Conservation (phyloP, 1,140 invertebrate species). For the Oscheius sp. region DNA sequence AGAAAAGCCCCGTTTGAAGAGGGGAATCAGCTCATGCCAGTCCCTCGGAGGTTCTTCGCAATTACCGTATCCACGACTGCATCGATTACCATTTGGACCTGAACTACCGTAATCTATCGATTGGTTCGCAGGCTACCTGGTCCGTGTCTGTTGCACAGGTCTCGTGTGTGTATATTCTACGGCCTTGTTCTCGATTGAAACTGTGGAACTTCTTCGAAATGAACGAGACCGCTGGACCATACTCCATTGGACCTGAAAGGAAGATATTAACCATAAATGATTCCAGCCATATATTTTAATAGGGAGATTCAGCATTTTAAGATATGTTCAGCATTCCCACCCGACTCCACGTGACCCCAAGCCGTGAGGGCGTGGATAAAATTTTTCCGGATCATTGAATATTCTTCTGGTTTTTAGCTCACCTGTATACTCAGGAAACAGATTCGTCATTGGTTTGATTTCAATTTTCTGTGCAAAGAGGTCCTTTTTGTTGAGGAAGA, state of each 20-base stretch:
- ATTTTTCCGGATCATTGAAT: no score
- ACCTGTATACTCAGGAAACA: conserved; percentile 35
- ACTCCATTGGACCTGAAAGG: conserved; percentile 43
- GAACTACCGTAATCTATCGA: background rate
- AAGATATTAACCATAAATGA: no score
- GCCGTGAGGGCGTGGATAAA: no score
- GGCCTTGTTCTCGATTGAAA: conserved; percentile 45
- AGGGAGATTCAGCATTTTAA: no score
- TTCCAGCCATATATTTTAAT: no score
- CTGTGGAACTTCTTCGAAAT: conserved; percentile 39
- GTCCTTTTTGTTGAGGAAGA: conserved; percentile 63
- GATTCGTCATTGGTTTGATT: conserved; percentile 30
- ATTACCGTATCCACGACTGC: conserved; percentile 50
- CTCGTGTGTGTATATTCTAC: conserved; percentile 93
- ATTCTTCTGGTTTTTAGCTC: no score
- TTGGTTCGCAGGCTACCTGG: conserved; percentile 79
- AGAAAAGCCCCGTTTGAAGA: no score
- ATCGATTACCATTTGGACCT: conserved; percentile 42
- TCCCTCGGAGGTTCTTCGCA: conserved; percentile 47
- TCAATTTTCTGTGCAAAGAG: conserved; percentile 66
- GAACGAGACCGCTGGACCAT: conserved; percentile 41
- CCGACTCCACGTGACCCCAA: no score
- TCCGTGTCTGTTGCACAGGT: conserved; percentile 99
- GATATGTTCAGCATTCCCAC: no score
- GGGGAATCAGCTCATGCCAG: conserved; percentile 39